Evolutionary conservation across 2,888 invertebrate species (phyloP).

Genomic region (Cephus sareptanus): DNA sequence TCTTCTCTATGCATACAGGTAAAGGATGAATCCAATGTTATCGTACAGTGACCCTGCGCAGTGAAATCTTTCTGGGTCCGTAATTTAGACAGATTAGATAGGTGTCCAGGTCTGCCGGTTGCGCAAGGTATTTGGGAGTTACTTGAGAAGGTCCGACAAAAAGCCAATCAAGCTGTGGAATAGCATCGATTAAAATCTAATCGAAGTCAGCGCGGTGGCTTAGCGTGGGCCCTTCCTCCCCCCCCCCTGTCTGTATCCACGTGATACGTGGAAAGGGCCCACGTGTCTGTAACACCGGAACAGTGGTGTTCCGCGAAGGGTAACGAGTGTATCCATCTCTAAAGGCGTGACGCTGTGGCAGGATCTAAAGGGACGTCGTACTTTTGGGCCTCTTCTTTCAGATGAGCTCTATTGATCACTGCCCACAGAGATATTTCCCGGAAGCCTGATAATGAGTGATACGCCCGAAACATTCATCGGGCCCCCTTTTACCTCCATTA

Average conservation of each 20-base stretch:
- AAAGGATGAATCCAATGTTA: background rate
- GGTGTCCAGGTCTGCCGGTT: background rate
- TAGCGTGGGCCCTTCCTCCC: background rate
- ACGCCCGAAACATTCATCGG: slow-evolving; percentile 13
- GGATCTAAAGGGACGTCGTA: background rate
- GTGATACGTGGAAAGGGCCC: slow-evolving; percentile 17
- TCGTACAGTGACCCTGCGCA: background rate
- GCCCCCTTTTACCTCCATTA: background rate
- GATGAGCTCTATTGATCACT: background rate
- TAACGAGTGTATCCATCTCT: background rate
- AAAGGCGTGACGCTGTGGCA: background rate
- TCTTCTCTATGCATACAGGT: background rate
- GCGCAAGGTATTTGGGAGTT: background rate
- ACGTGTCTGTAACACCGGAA: background rate
- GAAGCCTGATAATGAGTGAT: slow-evolving; percentile 33
- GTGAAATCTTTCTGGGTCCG: background rate
- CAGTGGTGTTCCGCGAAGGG: background rate
- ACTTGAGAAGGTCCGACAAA: slow-evolving; percentile 10
- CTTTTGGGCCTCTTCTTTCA: background rate
- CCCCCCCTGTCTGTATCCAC: slow-evolving; percentile 12
- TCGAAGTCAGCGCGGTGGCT: slow-evolving; percentile 14
- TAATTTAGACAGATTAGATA: background rate
- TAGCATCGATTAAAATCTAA: slow-evolving; percentile 29
- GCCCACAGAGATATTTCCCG: slow-evolving; percentile 27
- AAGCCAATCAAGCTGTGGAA: slow-evolving; percentile 19